phyloP scores from a whole-genome alignment of 2,113 vertebrate genomes.

The Balaenoptera acutorostrata region DNA sequence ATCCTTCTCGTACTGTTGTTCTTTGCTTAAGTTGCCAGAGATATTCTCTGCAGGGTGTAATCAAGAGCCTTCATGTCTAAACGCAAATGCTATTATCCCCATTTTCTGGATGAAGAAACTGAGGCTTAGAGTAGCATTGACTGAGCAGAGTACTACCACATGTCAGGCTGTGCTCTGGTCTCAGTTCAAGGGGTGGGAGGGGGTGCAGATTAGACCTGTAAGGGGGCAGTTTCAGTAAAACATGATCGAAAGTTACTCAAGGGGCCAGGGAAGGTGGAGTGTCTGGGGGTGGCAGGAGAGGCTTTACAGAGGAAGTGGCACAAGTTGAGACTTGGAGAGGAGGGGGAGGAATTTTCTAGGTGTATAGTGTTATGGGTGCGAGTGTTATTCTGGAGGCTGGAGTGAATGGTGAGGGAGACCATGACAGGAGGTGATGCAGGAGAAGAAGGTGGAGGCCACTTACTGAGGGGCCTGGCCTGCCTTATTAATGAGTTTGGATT shows the following conservation, averaged over 20 bases:
- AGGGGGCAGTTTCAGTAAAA: background rate
- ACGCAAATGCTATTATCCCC: background rate
- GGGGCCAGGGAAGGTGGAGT: background rate
- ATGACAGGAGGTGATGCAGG: background rate
- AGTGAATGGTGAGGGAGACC: no score
- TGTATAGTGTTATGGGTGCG: fast-evolving
- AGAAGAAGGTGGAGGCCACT: background rate
- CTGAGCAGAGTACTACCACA: background rate
- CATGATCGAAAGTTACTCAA: fast-evolving
- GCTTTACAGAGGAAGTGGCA: background rate
- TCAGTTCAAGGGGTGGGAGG: background rate
- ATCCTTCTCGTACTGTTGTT: background rate
- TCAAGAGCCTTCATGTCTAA: background rate
- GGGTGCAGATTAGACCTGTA: background rate
- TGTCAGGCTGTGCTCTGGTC: background rate
- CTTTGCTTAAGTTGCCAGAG: background rate
- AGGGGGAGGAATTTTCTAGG: background rate
- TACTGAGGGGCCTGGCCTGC: background rate
- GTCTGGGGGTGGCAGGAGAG: background rate
- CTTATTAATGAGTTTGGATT: background rate
- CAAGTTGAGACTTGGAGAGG: background rate
- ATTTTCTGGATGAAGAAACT: background rate
- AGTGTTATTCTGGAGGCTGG: background rate
- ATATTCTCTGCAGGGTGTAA: background rate
- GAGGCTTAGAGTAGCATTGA: background rate